Conservation (phyloP, 2,888 invertebrate genomes). For the Schizotus pectinicornis region DNA sequence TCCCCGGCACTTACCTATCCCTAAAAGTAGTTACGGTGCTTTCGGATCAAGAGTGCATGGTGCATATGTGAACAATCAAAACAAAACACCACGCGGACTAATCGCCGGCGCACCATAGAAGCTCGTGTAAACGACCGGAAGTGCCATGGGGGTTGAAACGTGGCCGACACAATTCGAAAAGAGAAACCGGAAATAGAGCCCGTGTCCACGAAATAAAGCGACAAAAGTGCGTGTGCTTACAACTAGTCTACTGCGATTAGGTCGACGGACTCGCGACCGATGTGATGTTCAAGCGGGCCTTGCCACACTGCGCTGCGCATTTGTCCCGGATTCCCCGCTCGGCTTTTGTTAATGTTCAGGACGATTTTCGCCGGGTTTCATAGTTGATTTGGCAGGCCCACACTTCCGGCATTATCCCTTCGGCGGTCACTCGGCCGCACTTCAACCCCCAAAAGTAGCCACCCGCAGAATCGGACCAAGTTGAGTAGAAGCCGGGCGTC, state of each 20-base stretch:
- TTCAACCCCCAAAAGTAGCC: too few species aligned
- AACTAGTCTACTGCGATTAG: constrained; percentile 37
- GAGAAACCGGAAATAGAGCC: constrained; percentile 34
- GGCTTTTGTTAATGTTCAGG: constrained; percentile 3
- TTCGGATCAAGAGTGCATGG: constrained; percentile 4
- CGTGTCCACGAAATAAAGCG: constrained; percentile 23
- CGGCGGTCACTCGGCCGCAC: too few species aligned
- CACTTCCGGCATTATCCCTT: too few species aligned
- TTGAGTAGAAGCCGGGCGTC: too few species aligned
- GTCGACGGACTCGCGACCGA: constrained; percentile 41
- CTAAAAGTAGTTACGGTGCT: constrained; percentile 1
- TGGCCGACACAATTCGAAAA: constrained; percentile 21
- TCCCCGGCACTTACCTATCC: constrained; percentile 11
- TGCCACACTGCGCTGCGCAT: constrained; percentile 30
- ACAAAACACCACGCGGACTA: constrained; percentile 14
- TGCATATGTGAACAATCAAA: constrained; percentile 9
- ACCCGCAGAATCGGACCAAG: too few species aligned
- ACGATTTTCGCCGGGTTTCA: too few species aligned
- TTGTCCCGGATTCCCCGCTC: constrained; percentile 29
- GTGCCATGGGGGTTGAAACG: constrained; percentile 22
- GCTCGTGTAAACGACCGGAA: constrained; percentile 17
- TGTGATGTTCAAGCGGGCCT: constrained; percentile 6
- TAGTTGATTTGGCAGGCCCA: too few species aligned
- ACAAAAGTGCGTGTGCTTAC: constrained; percentile 31
- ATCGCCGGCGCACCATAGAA: background rate